phyloP scores from a whole-genome alignment of 2,888 invertebrate genomes.

The Pristionchus japonicus region DNA sequence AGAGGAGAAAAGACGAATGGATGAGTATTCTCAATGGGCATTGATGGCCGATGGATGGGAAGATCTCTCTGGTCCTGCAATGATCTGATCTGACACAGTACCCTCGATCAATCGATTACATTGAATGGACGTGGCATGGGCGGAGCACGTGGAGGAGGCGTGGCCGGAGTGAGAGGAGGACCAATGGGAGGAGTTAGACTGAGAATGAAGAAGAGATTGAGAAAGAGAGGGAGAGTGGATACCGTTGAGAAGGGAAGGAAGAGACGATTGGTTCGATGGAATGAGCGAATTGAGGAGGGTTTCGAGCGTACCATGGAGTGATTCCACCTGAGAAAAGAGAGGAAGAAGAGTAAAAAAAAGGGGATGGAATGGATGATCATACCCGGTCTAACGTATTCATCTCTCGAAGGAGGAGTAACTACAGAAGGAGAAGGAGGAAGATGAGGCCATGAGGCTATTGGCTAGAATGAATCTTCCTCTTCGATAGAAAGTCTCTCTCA shows the following conservation, averaged over 20 bases:
- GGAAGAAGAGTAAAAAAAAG: not conserved
- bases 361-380: not conserved
- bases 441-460: slow-evolving; percentile 28
- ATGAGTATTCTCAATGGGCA: not conserved
- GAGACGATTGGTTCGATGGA: slow-evolving; percentile 36
- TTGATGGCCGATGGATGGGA: slow-evolving; percentile 17
- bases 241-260: not conserved
- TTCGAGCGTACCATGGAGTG: slow-evolving; percentile 40
- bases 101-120: not conserved
- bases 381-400: slow-evolving; percentile 1
- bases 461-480: not conserved
- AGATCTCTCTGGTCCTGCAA: not conserved
- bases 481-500: not conserved
- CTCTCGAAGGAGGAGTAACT: not conserved
- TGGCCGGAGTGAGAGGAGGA: slow-evolving; percentile 30
- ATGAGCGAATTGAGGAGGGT: slow-evolving; percentile 38
- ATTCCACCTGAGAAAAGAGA: not conserved
- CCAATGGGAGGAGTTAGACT: not conserved
- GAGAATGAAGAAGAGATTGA: not conserved
- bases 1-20: slow-evolving; percentile 39
- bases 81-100: not conserved
- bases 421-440: not conserved
- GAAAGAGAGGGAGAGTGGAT: not conserved
- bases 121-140: slow-evolving; percentile 33
- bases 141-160: slow-evolving; percentile 35